Evolutionary conservation across 2,888 invertebrate species (phyloP), one percentile per base, ranked within the genome.

Genomic region (Oithona nana): DNA sequence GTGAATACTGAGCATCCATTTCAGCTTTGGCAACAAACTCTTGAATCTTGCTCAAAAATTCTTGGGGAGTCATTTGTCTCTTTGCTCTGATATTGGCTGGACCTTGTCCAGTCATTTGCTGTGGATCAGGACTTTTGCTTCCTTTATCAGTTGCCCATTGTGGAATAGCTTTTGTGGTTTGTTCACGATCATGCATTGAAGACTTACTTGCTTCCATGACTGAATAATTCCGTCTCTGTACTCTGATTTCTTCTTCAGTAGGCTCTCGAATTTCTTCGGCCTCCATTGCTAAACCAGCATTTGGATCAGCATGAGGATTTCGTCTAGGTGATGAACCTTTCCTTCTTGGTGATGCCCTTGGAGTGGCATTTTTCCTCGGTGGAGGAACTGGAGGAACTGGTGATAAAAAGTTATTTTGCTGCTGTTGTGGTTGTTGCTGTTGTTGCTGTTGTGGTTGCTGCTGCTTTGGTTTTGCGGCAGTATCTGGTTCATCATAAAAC

Each of bases 1-100:
- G 57, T n/a, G 57, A 57, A 28, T 57, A 57, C 16, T 28, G 28
- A 57, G 28, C n/a, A 4, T 57, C 57, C n/a, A 57, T 28, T 28
- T 57, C 57, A 3, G 57, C 57, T 3, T n/a, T 28, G 2, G 24
- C n/a, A 2, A 57, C 57, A 29, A 57, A 57, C 20, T 57, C 57
- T 57, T 57, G 26, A 4, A 28, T 28, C 28, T 30, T 24, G 2
- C 57, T 57, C 11, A 57, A 20, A 28, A 57, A 57, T 29, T 57
- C 28, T 28, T 57, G 57, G 2, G 57, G 57, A 2, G 57, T 28
- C 28, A 28, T 28, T 57, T 57, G 24, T 13, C n/a, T 3, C 29
- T 57, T 28, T 3, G 57, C n/a, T 28, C 28, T 57, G 52, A 52
- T n/a, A n/a, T 11, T 11, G 2, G 28, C n/a, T n/a, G 24, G 26